These are phyloP conservation scores for Eurytoma adleriae DNA, from an alignment of 2,888 invertebrate species.

Conservation along the genomic window DNA sequence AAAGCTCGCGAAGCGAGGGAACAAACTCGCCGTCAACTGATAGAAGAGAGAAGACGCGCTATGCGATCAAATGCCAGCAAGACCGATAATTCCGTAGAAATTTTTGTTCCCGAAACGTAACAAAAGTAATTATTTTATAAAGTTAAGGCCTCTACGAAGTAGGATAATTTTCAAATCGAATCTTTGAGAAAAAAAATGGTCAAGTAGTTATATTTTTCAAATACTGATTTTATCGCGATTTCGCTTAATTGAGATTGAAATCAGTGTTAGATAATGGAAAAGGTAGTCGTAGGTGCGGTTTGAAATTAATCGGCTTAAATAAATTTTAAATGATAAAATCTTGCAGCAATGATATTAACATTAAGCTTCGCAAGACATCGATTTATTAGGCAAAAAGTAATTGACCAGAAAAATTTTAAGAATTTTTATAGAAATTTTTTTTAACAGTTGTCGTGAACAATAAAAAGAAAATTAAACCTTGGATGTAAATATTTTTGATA, in stretches of 20 bases:
- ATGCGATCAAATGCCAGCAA: slow-evolving; percentile 74
- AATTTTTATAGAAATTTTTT: slow-evolving; percentile 48
- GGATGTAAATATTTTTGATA: slow-evolving; percentile 57
- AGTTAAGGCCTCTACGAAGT: slow-evolving; percentile 27
- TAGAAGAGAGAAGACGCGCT: slow-evolving; percentile 85
- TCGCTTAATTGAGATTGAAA: background rate
- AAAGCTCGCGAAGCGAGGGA: slow-evolving; percentile 80
- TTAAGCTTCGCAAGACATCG: slow-evolving; percentile 55
- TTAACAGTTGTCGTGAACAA: slow-evolving; percentile 33
- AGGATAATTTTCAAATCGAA: slow-evolving; percentile 29
- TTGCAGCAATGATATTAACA: slow-evolving; percentile 45
- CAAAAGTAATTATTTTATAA: slow-evolving; percentile 55
- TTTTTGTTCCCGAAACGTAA: slow-evolving; percentile 74
- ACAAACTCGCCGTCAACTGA: slow-evolving; percentile 86
- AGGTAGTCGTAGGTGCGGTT: slow-evolving; percentile 51
- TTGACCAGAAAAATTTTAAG: slow-evolving; percentile 40
- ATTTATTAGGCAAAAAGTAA: slow-evolving; percentile 38
- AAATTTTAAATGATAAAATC: slow-evolving; percentile 40
- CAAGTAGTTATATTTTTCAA: slow-evolving; percentile 23
- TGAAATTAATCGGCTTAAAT: slow-evolving; percentile 53
- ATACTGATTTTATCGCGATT: slow-evolving; percentile 28
- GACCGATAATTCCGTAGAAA: slow-evolving; percentile 68
- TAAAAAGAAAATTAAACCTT: slow-evolving; percentile 25
- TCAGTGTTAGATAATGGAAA: slow-evolving; percentile 27
- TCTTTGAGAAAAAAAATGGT: slow-evolving; percentile 19